Evolutionary conservation across 2,888 invertebrate species (phyloP).

Genomic region (Argyresthia albistria): DNA sequence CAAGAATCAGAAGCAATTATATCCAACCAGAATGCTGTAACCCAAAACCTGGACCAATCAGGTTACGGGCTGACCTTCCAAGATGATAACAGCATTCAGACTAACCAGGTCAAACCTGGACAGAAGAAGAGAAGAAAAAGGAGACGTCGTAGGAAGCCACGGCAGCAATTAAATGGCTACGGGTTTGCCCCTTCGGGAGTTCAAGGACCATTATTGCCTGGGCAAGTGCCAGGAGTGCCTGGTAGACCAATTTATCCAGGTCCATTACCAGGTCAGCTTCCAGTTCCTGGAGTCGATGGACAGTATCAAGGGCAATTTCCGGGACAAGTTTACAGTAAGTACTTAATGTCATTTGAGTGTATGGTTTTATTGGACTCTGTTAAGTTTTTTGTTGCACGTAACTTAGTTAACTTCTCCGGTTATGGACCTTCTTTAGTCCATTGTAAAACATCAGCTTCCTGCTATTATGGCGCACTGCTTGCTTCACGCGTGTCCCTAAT

Average conservation of each 20-base stretch:
- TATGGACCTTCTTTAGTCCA: too few relatives aligned
- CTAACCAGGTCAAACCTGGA: slow-evolving; percentile 6
- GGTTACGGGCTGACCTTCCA: slow-evolving; percentile 11
- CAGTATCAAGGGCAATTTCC: background rate
- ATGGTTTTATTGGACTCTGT: too few relatives aligned
- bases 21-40: background rate
- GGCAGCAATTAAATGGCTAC: slow-evolving; percentile 13
- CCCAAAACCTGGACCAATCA: background rate
- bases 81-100: slow-evolving; percentile 19
- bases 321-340: background rate
- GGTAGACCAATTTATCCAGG: slow-evolving; percentile 7
- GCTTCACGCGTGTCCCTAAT: too few relatives aligned
- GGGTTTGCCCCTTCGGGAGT: background rate
- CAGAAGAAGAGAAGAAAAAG: slow-evolving; percentile 22
- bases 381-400: too few relatives aligned
- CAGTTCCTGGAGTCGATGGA: background rate
- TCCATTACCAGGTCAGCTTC: slow-evolving; percentile 15
- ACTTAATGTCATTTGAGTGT: too few relatives aligned
- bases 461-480: too few relatives aligned
- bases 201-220: background rate
- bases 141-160: slow-evolving; percentile 27
- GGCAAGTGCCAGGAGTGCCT: slow-evolving; percentile 1
- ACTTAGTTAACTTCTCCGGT: too few relatives aligned
- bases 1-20: background rate
- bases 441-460: too few relatives aligned